phyloP scores from a whole-genome alignment of 2,797 vertebrate genomes.

The Erithacus rubecula region DNA sequence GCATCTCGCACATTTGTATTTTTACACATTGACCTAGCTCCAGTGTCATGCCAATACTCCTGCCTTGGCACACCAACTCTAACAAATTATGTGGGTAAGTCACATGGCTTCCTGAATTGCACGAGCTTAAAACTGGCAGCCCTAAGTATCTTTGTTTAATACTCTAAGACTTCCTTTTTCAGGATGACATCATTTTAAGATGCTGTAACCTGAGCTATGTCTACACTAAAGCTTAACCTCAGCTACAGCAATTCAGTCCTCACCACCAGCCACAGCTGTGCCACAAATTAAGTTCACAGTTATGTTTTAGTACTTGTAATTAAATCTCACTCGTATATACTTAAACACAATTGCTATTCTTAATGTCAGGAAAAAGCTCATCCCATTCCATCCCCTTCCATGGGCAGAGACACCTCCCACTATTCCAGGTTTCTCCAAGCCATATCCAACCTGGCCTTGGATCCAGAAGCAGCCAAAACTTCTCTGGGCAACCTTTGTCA shows the following conservation, averaged over 20 bases:
- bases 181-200: background rate
- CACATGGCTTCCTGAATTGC: constrained; percentile 34
- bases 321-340: background rate
- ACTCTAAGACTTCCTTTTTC: constrained; percentile 26
- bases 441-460: accelerated
- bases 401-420: background rate
- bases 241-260: background rate
- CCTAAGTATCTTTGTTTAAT: constrained; percentile 17
- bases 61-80: background rate
- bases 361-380: background rate
- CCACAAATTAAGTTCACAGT: background rate
- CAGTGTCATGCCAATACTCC: background rate
- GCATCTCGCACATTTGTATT: background rate
- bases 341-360: background rate
- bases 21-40: background rate
- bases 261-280: background rate
- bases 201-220: background rate
- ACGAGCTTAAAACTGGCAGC: background rate
- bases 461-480: background rate
- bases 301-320: background rate
- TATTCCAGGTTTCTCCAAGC: accelerated
- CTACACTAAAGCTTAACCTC: background rate
- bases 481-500: background rate
- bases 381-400: background rate
- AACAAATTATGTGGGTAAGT: background rate